Evolutionary conservation across 2,888 invertebrate genomes (phyloP).

Genomic region (Merodon equestris): DNA sequence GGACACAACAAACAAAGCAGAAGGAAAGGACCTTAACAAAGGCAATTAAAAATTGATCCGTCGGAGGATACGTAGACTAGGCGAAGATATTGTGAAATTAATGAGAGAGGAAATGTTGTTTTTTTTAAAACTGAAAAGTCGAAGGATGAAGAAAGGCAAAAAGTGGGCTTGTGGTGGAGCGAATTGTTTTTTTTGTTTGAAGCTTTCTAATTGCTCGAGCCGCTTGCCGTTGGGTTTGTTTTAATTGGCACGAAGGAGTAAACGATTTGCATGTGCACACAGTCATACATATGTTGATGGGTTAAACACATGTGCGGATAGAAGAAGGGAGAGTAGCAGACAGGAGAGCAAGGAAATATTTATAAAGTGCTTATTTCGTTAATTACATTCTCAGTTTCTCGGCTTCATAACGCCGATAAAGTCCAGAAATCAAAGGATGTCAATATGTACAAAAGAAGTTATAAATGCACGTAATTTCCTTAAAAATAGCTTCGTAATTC

Average conservation of each 20-base stretch:
- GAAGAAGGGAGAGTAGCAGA: no score
- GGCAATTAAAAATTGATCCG: conserved; percentile 68
- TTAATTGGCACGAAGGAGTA: conserved; percentile 55
- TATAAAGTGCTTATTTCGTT: no score
- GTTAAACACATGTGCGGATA: no score
- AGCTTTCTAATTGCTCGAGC: conserved; percentile 53
- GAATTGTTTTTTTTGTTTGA: conserved; percentile 53
- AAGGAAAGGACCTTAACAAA: conserved; percentile 60
- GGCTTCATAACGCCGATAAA: no score
- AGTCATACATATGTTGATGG: no score
- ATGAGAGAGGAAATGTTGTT: conserved; percentile 56
- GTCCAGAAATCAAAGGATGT: no score
- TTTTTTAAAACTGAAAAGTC: conserved; percentile 20
- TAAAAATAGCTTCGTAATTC: no score
- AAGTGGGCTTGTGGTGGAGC: conserved; percentile 22
- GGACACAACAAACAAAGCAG: conserved; percentile 56
- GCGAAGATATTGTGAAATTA: conserved; percentile 44
- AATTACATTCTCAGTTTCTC: no score
- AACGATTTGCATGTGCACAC: conserved; percentile 11
- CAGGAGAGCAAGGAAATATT: no score
- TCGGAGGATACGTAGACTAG: conserved; percentile 11
- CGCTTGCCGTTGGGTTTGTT: conserved; percentile 46
- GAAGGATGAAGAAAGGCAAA: conserved; percentile 40
- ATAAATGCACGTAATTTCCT: no score
- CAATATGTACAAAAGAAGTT: no score